Percentiles rank a stretch among this genome's conserved stretches.
phyloP scores from a whole-genome alignment of 2,888 invertebrate species.

The Acanthoscelides obtectus region DNA sequence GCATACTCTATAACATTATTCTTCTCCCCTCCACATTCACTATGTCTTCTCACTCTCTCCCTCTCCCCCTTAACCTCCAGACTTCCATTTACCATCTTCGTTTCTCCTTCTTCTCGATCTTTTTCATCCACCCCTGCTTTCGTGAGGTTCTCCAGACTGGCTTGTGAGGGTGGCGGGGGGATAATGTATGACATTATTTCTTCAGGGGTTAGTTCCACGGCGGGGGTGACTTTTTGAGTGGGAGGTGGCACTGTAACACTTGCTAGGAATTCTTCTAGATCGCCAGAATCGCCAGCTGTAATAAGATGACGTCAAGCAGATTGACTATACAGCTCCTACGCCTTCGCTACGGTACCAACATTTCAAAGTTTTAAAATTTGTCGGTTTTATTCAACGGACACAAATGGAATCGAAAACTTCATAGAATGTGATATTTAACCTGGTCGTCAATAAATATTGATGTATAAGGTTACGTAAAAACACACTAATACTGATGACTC shows the following conservation, averaged over 20 bases:
- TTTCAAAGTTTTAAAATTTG: too few relatives aligned
- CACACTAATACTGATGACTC: too few relatives aligned
- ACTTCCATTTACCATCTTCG: slow-evolving; percentile 5
- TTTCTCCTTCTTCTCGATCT: slow-evolving; percentile 8
- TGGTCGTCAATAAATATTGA: too few relatives aligned
- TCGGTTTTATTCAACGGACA: too few relatives aligned
- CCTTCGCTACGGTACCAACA: too few relatives aligned
- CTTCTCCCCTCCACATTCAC: slow-evolving; percentile 48
- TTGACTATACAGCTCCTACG: too few relatives aligned
- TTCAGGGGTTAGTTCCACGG: slow-evolving; percentile 74
- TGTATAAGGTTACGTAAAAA: too few relatives aligned
- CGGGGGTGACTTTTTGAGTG: slow-evolving; percentile 66
- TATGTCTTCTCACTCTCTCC: slow-evolving; percentile 43
- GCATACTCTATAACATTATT: slow-evolving; percentile 64
- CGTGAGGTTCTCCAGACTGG: slow-evolving; percentile 20
- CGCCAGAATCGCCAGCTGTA: slow-evolving; percentile 55
- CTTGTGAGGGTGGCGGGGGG: slow-evolving; percentile 63
- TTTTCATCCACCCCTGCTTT: slow-evolving; percentile 13
- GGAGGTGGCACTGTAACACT: slow-evolving; percentile 80
- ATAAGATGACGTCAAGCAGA: too few relatives aligned
- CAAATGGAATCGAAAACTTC: too few relatives aligned
- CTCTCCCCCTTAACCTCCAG: slow-evolving; percentile 1
- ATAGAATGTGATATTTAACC: too few relatives aligned
- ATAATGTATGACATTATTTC: slow-evolving; percentile 83
- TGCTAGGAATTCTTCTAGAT: slow-evolving; percentile 79